These are phyloP conservation scores for Drosophila anomelani DNA, from an alignment of 2,888 invertebrate genomes.

Conservation along the genomic window DNA sequence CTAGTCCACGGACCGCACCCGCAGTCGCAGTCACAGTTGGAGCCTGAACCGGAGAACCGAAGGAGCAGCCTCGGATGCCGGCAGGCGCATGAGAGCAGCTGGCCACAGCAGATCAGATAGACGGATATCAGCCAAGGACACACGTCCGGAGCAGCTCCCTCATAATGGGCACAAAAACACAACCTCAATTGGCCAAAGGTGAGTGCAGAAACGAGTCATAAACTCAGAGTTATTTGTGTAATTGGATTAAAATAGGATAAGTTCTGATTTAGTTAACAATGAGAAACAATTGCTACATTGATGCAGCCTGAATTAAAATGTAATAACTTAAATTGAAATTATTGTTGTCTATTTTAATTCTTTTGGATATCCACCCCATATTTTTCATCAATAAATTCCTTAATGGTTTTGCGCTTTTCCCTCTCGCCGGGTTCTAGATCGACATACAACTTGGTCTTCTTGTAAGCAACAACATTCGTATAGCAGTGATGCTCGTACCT, in stretches of 20 bases:
- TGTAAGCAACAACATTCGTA: constrained; percentile 17
- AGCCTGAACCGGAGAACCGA: constrained; percentile 36
- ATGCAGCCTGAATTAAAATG: too few species aligned
- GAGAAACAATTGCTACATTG: background rate
- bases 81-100: constrained; percentile 28
- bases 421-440: background rate
- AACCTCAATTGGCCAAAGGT: constrained; percentile 82
- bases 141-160: constrained; percentile 28
- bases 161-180: constrained; percentile 83
- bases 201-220: constrained; percentile 40
- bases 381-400: constrained; percentile 1
- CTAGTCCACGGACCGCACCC: constrained; percentile 29
- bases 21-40: constrained; percentile 30
- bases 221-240: background rate
- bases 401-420: background rate
- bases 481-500: constrained; percentile 19
- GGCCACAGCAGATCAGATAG: constrained; percentile 34
- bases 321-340: too few species aligned
- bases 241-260: background rate
- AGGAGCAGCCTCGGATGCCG: constrained; percentile 40
- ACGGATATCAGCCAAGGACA: constrained; percentile 26
- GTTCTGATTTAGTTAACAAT: background rate
- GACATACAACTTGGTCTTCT: background rate
- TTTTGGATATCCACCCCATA: background rate
- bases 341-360: too few species aligned